Conservation (phyloP, 2,888 invertebrate genomes). For the Candidula unifasciata region DNA sequence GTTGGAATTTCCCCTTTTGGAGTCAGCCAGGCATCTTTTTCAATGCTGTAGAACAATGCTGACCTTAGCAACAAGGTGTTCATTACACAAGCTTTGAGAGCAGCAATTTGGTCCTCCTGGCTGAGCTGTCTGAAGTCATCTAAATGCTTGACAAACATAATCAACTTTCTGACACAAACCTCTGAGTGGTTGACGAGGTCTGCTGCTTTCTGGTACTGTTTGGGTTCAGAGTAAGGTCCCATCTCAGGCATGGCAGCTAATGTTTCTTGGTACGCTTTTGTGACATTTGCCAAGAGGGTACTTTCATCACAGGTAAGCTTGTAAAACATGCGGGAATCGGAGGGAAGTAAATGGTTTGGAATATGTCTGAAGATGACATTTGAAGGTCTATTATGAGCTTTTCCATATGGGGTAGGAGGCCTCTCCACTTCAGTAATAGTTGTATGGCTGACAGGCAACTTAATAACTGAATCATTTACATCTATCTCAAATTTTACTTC, state of each 20-base stretch:
- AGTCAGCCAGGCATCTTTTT: constrained; percentile 90
- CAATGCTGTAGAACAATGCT: constrained; percentile 92
- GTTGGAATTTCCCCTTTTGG: constrained; percentile 86
- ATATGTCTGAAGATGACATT: constrained; percentile 52
- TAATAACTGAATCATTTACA: constrained; percentile 51
- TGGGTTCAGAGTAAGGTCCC: constrained; percentile 55
- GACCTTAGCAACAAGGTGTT: constrained; percentile 88
- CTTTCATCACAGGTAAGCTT: constrained; percentile 59
- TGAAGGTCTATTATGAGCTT: constrained; percentile 24
- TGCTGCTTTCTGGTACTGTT: constrained; percentile 77
- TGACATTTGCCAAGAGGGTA: constrained; percentile 60
- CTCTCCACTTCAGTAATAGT: constrained; percentile 38
- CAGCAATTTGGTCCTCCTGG: constrained; percentile 93
- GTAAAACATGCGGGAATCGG: constrained; percentile 63
- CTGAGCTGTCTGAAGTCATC: constrained; percentile 93
- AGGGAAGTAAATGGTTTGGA: constrained; percentile 53
- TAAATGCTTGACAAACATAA: constrained; percentile 82
- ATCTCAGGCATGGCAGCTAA: constrained; percentile 60
- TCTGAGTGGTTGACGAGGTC: constrained; percentile 85
- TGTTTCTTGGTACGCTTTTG: constrained; percentile 64
- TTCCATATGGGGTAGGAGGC: constrained; percentile 44
- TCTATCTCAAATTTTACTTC: constrained; percentile 60
- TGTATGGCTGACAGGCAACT: not conserved
- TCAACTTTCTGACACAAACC: constrained; percentile 89
- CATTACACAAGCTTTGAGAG: constrained; percentile 85